These are phyloP conservation scores for Druceiella hillmani DNA, from an alignment of 2,888 invertebrate species.

Conservation along the genomic window DNA sequence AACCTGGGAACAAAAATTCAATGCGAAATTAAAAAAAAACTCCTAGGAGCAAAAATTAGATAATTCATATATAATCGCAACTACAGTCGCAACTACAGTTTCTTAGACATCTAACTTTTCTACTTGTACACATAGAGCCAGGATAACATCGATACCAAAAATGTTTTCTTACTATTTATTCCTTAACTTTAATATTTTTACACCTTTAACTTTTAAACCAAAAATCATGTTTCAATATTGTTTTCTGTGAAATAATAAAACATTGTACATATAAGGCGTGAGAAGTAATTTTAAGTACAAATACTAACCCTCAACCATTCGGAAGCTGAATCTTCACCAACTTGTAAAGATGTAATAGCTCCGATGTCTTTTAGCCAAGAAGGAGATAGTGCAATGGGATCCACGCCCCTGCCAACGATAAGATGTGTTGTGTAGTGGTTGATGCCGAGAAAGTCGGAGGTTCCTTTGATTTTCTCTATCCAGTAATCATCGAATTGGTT, in stretches of 20 bases:
- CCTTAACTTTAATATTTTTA: no score
- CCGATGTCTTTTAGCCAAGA: slow-evolving; percentile 50
- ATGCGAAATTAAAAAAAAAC: neutral
- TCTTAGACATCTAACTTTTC: no score
- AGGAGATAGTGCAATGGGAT: slow-evolving; percentile 40
- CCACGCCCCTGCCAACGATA: slow-evolving; percentile 39
- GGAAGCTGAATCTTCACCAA: slow-evolving; percentile 45
- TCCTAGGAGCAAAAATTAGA: slow-evolving; percentile 29
- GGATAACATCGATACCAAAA: no score
- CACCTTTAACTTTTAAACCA: no score
- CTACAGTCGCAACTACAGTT: no score
- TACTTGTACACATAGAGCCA: no score
- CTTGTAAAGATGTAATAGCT: slow-evolving; percentile 40
- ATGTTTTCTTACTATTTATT: no score
- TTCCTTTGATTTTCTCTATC: slow-evolving; percentile 43
- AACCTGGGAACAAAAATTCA: slow-evolving; percentile 32
- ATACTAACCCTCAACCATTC: slow-evolving; percentile 43
- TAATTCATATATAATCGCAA: no score
- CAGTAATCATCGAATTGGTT: slow-evolving; percentile 45
- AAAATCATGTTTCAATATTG: no score
- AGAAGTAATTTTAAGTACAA: no score
- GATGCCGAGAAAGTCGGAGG: slow-evolving; percentile 47
- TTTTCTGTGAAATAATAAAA: no score
- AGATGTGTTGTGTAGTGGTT: slow-evolving; percentile 49
- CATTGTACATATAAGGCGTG: no score